These are phyloP conservation scores for Anastrepha obliqua DNA, from an alignment of 1,140 invertebrate genomes.

Conservation along the genomic window DNA sequence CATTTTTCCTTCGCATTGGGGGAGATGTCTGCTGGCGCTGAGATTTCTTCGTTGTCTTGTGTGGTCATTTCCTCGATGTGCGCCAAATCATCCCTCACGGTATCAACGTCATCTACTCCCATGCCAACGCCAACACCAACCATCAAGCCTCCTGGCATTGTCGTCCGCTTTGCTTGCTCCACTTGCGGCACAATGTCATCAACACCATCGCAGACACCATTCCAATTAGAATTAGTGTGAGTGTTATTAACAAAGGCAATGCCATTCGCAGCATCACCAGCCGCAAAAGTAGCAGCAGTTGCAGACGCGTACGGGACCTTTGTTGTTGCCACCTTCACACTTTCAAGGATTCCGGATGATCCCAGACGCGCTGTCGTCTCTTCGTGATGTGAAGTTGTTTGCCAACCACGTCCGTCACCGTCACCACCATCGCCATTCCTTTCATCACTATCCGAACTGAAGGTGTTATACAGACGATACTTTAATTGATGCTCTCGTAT, in stretches of 20 bases:
- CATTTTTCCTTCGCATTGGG: background rate
- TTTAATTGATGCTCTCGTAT: slow-evolving; percentile 73
- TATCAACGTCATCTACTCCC: background rate
- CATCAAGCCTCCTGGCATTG: background rate
- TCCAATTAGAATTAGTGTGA: slow-evolving; percentile 70
- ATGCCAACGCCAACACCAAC: background rate
- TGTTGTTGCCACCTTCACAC: slow-evolving; percentile 27
- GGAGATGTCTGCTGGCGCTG: background rate
- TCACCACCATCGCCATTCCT: background rate
- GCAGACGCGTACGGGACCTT: slow-evolving; percentile 44
- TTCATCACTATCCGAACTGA: background rate
- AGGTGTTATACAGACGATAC: slow-evolving; percentile 59
- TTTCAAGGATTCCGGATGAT: slow-evolving; percentile 20
- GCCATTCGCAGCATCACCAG: background rate
- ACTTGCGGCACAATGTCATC: slow-evolving; percentile 43
- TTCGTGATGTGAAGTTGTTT: slow-evolving; percentile 56
- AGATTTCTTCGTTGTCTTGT: slow-evolving; percentile 7
- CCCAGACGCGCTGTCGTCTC: slow-evolving; percentile 37
- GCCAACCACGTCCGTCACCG: slow-evolving; percentile 51
- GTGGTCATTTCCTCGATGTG: slow-evolving; percentile 5
- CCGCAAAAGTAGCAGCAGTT: slow-evolving; percentile 6
- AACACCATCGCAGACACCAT: slow-evolving; percentile 62
- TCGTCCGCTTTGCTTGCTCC: background rate
- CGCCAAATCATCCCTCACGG: background rate
- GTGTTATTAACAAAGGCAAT: slow-evolving; percentile 18